Evolutionary conservation across 1,140 invertebrate species (phyloP).

Genomic region (Heliconius nattereri): DNA sequence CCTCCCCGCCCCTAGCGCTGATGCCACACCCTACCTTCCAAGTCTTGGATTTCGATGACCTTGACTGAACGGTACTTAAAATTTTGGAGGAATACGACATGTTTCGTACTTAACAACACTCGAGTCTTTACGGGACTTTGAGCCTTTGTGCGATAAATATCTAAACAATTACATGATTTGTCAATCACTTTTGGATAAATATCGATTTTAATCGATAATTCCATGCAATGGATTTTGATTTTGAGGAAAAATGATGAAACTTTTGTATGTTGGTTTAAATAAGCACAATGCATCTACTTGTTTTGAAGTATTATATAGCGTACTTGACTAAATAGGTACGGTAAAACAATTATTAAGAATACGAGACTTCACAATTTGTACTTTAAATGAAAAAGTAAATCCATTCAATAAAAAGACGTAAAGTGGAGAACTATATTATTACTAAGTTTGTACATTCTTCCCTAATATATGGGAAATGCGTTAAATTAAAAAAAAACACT

Average conservation of each 20-base stretch:
- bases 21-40: conserved; percentile 54
- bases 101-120: not conserved
- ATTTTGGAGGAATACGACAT: not conserved
- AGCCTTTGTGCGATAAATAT: not conserved
- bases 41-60: conserved; percentile 68
- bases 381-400: not conserved
- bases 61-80: conserved; percentile 53
- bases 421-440: not conserved
- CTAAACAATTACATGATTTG: not conserved
- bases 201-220: not conserved
- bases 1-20: conserved; percentile 58
- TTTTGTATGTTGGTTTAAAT: not conserved
- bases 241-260: not conserved
- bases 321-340: not conserved
- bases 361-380: not conserved
- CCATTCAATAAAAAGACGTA: not conserved
- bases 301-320: not conserved
- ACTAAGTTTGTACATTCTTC: not conserved
- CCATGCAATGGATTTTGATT: not conserved
- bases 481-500: not conserved
- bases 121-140: not conserved
- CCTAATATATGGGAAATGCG: not conserved
- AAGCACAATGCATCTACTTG: not conserved
- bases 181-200: not conserved
- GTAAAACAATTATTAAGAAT: not conserved